Conservation (phyloP, 2,888 invertebrate species). For the Pogonocherus hispidulus region DNA sequence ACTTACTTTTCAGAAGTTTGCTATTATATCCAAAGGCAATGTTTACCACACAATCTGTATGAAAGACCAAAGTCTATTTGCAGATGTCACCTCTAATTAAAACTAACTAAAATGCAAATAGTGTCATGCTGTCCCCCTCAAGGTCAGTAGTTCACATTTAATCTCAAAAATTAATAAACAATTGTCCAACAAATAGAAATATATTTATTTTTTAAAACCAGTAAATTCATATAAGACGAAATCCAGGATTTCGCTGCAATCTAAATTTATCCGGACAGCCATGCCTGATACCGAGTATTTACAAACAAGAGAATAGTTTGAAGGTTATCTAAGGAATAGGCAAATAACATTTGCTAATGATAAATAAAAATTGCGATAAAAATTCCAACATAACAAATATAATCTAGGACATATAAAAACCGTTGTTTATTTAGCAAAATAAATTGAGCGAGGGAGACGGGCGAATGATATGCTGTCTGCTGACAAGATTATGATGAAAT, state of each 20-base stretch:
- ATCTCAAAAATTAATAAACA: neutral
- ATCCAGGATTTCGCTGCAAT: conserved; percentile 22
- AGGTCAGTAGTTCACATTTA: neutral
- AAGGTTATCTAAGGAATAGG: conserved; percentile 60
- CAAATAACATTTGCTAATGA: conserved; percentile 60
- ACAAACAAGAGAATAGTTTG: conserved; percentile 56
- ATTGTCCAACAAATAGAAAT: neutral
- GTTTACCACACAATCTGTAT: no score
- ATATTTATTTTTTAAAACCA: conserved; percentile 14
- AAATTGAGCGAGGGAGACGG: conserved; percentile 4
- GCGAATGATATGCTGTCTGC: neutral
- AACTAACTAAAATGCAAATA: conserved; percentile 3
- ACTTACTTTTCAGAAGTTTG: no score
- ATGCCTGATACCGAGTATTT: conserved; percentile 42
- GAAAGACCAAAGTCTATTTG: no score
- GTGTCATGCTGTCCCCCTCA: neutral
- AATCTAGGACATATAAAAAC: conserved; percentile 41
- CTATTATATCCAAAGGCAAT: no score
- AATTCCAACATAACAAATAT: conserved; percentile 45
- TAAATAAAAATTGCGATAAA: conserved; percentile 55
- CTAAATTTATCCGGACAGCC: conserved; percentile 36
- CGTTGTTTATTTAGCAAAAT: conserved; percentile 34
- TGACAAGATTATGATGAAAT: neutral
- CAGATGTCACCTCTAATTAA: no score
- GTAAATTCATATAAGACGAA: neutral